Conservation (phyloP, 2,888 invertebrate genomes). For the Homarus gammarus region DNA sequence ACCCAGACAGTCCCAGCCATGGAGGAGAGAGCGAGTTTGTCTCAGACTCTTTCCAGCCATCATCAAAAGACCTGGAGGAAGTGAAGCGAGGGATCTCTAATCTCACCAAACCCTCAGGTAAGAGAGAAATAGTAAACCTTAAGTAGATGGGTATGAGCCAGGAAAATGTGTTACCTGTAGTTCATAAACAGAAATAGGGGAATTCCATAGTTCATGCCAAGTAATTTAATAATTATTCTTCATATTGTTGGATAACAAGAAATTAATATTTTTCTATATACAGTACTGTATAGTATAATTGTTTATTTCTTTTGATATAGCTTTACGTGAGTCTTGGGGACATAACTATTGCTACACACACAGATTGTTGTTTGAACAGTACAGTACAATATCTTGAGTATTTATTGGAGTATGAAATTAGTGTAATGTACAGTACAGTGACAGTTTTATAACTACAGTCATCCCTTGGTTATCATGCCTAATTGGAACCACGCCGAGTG, state of each 20-base stretch:
- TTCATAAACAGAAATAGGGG: too few species aligned
- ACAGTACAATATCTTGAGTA: too few species aligned
- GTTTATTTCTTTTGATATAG: too few species aligned
- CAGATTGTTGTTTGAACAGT: too few species aligned
- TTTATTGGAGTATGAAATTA: too few species aligned
- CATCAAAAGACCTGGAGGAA: conserved; percentile 85
- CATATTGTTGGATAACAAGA: neutral
- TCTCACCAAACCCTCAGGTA: conserved; percentile 82
- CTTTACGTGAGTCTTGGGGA: too few species aligned
- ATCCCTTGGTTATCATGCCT: too few species aligned
- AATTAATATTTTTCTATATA: neutral
- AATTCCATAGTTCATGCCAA: neutral
- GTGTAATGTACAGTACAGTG: too few species aligned
- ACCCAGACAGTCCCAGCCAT: conserved; percentile 81
- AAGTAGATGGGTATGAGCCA: conserved; percentile 74
- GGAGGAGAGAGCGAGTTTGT: conserved; percentile 88
- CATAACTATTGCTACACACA: too few species aligned
- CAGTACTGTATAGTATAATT: too few species aligned
- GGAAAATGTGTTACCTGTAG: conserved; percentile 78
- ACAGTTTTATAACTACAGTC: too few species aligned
- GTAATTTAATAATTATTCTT: conserved; percentile 7
- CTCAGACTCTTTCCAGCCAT: conserved; percentile 86
- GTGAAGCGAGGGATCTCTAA: conserved; percentile 88
- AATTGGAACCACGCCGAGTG: too few species aligned
- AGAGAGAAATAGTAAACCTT: neutral